Percentiles rank a stretch among this genome's conserved stretches.
Conservation (phyloP, 2,888 invertebrate species). For the Colostygia pectinataria region DNA sequence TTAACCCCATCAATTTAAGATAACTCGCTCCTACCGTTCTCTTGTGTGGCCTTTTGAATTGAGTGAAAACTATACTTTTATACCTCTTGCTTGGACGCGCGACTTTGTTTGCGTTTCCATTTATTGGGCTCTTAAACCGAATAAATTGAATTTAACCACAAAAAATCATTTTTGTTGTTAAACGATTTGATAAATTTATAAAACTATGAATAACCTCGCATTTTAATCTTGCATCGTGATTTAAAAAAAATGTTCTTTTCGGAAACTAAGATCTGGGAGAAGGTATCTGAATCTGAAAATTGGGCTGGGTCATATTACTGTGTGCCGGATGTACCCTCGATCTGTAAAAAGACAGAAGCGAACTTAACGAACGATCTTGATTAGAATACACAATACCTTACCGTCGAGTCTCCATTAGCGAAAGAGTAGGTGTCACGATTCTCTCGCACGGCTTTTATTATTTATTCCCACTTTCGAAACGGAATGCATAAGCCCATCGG, state of each 20-base stretch:
- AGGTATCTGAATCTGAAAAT: slow-evolving; percentile 6
- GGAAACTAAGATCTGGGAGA: too few relatives aligned
- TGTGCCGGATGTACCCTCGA: slow-evolving; percentile 42
- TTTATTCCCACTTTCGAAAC: slow-evolving; percentile 70
- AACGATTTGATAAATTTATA: too few relatives aligned
- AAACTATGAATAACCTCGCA: too few relatives aligned
- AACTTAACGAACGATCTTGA: slow-evolving; percentile 74
- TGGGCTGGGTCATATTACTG: slow-evolving; percentile 15
- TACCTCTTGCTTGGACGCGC: slow-evolving; percentile 23
- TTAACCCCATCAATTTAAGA: slow-evolving; percentile 72
- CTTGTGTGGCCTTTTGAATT: slow-evolving; percentile 61
- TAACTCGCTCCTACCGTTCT: slow-evolving; percentile 62
- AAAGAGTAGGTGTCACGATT: slow-evolving; percentile 79
- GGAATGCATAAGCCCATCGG: slow-evolving; percentile 51
- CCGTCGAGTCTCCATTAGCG: slow-evolving; percentile 73
- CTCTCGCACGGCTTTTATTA: slow-evolving; percentile 70
- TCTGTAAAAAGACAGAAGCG: slow-evolving; percentile 62
- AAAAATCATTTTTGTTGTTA: too few relatives aligned
- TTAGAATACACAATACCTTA: slow-evolving; percentile 68
- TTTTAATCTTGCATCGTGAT: too few relatives aligned
- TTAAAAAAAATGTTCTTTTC: too few relatives aligned
- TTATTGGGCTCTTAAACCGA: too few relatives aligned
- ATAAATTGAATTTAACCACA: too few relatives aligned
- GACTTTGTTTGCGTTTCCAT: slow-evolving; percentile 9
- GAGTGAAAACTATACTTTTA: slow-evolving; percentile 42